phyloP scores from a whole-genome alignment of 2,113 vertebrate species.

The Pipa parva region DNA sequence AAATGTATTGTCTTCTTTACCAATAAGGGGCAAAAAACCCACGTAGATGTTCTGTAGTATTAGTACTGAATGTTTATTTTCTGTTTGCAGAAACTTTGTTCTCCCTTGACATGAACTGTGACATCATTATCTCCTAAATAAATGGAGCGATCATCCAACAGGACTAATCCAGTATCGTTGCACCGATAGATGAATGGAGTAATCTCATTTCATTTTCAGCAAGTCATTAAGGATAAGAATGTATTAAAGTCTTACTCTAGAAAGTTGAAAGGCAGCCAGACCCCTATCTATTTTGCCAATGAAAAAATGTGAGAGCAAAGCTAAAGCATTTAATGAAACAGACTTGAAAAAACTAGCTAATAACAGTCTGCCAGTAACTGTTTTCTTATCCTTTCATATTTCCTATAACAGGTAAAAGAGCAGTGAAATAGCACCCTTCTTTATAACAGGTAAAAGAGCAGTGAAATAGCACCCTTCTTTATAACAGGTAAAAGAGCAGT shows the following conservation, averaged over 20 bases:
- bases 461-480: no score
- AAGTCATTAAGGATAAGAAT: slow-evolving; percentile 22
- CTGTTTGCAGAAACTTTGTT: not conserved
- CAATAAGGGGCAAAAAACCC: no score
- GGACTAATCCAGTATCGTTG: slow-evolving; percentile 5
- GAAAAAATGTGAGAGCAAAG: slow-evolving; percentile 3
- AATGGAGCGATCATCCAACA: slow-evolving; percentile 1
- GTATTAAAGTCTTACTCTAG: slow-evolving; percentile 13
- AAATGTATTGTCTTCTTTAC: no score
- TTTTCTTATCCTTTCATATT: not conserved
- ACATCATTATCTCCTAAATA: slow-evolving; percentile 24
- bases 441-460: no score
- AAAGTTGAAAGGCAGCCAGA: slow-evolving; percentile 10
- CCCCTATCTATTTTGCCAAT: slow-evolving; percentile 16
- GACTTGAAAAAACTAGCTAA: not conserved
- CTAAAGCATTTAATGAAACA: slow-evolving; percentile 3
- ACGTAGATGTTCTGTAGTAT: no score
- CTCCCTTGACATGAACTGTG: slow-evolving; percentile 4
- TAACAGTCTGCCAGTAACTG: not conserved
- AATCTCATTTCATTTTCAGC: slow-evolving; percentile 29
- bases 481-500: no score
- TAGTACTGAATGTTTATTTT: not conserved
- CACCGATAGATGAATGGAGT: slow-evolving; percentile 1
- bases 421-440: no score
- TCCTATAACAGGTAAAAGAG: no score